Percentiles rank a stretch among this genome's conserved stretches.
These are phyloP conservation scores for Polydrusus tereticollis DNA, from an alignment of 2,888 invertebrate species.

Conservation along the genomic window DNA sequence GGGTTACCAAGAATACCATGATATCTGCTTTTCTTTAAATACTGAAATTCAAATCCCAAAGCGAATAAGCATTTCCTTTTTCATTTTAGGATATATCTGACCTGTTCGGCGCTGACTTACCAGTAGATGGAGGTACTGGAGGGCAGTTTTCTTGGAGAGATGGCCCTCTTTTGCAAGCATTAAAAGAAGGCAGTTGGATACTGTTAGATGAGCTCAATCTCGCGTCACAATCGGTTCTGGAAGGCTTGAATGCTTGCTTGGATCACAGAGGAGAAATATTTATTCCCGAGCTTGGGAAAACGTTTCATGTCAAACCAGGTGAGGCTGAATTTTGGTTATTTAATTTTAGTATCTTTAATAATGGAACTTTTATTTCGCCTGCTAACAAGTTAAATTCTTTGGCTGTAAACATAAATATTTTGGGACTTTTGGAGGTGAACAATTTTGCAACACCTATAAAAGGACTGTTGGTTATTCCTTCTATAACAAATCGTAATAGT, in stretches of 20 bases:
- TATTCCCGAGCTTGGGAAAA: conserved; percentile 92
- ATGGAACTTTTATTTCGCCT: too few relatives aligned
- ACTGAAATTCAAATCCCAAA: too few relatives aligned
- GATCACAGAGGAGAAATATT: conserved; percentile 97
- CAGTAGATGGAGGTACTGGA: conserved; percentile 86
- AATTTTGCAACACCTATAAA: too few relatives aligned
- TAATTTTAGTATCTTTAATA: neutral
- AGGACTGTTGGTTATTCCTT: too few relatives aligned
- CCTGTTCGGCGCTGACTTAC: conserved; percentile 97
- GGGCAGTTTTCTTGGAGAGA: conserved; percentile 97
- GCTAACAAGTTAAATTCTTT: too few relatives aligned
- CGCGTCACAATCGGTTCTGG: conserved; percentile 97
- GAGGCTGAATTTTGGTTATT: conserved; percentile 11
- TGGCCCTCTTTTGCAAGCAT: conserved; percentile 93
- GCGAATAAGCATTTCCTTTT: too few relatives aligned
- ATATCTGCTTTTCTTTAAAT: too few relatives aligned
- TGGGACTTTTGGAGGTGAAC: too few relatives aligned
- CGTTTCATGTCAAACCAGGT: conserved; percentile 79
- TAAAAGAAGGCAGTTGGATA: conserved; percentile 96
- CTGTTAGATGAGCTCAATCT: conserved; percentile 97
- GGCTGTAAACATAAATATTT: too few relatives aligned
- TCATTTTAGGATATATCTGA: conserved; percentile 88
- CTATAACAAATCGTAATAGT: too few relatives aligned
- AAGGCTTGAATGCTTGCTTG: conserved; percentile 97
- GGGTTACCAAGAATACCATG: too few relatives aligned